Base-by-base conservation (phyloP, 1,140 invertebrate species). In the Adoxophyes honmai region DNA sequence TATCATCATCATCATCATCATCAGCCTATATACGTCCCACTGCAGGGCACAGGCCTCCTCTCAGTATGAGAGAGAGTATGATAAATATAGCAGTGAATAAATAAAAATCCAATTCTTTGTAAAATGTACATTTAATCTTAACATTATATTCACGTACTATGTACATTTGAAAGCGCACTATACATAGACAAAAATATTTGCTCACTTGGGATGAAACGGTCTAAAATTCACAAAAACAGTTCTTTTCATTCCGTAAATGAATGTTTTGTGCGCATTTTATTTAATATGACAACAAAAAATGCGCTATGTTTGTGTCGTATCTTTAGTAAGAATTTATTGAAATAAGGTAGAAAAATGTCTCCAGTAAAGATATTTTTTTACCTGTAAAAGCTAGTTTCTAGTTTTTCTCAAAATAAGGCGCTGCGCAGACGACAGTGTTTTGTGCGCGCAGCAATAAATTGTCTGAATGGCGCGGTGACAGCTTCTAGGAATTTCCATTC, bases 41-140 rank as follows among this genome's bases (percentile, higher is more conserved):
- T n/a, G n/a, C n/a, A n/a, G n/a, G n/a, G n/a, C n/a, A n/a, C n/a
- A n/a, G n/a, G n/a, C n/a, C n/a, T n/a, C n/a, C n/a, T n/a, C n/a
- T n/a, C n/a, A n/a, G n/a, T n/a, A n/a, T n/a, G n/a, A n/a, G n/a
- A n/a, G n/a, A n/a, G n/a, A n/a, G n/a, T n/a, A n/a, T n/a, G 13
- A 5, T 52, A 7, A 9, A 8, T 52, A 13, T 34, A 15, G 1
- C 13, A 52, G 55, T 11, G 16, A 9, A 14, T 16, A 39, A 52
- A 54, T 61, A 73, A 71, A 64, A 75, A 70, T 6, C 21, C 34
- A 44, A 53, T 53, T 73, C 70, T 81, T 82, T 87, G 82, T 80
- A 88, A 88, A 88, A 88, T 85, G 70, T 88, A 88, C 84, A 88
- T 88, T 86, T 88, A 88, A 78, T 88, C 82, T 88, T 87, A 87